Base-by-base conservation (phyloP, 2,113 vertebrate genomes). In the Xenopus laevis region DNA sequence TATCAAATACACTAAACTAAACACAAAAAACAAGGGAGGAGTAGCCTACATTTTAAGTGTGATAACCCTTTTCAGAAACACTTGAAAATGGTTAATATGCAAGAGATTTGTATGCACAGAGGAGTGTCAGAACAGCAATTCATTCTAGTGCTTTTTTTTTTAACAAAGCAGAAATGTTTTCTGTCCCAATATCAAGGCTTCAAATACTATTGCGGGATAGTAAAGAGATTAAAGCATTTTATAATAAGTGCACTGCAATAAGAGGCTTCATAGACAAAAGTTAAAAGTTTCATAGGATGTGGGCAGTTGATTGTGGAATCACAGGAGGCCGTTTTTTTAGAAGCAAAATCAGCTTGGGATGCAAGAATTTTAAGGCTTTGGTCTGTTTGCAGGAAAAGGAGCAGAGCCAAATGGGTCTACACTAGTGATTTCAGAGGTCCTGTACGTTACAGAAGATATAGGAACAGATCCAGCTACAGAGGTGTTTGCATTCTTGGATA, bases 361-460 rank as follows among this genome's bases (percentile, higher is more conserved):
- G 15, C 52, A 65, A 18, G 20, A 57, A 71, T 11, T 63, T 93
- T 85, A 98, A 80, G 92, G 94, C 84, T 98, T 98, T 80, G 94
- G 94, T 80, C 93, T 94, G 2, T 90, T 89, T 0, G 94, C 85
- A 86, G 95, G 95, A 80, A 99, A 99, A 47, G 97, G 97, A 0
- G 97, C 96, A 0, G 93, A 92, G 59, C 96, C 80, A 17, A 99
- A 99, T 0, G 97, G 97, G 78, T 98, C 97, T 0, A 75, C 66
- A 1, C 86, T 2, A 1, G 84, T 84, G 74, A 87, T 82, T 47
- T 96, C 95, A 7, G 84, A 88, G 86, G 92, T 95, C 93, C 94
- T 93, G 68, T 92, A 86, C 71, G 92, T 83, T 68, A 88, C 84
- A 1, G 93, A 81, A 18, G 83, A 80, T 0, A 91, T 79, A 0